These are phyloP conservation scores for Platynereis dumerilii DNA, from an alignment of 2,888 invertebrate species.

Conservation along the genomic window DNA sequence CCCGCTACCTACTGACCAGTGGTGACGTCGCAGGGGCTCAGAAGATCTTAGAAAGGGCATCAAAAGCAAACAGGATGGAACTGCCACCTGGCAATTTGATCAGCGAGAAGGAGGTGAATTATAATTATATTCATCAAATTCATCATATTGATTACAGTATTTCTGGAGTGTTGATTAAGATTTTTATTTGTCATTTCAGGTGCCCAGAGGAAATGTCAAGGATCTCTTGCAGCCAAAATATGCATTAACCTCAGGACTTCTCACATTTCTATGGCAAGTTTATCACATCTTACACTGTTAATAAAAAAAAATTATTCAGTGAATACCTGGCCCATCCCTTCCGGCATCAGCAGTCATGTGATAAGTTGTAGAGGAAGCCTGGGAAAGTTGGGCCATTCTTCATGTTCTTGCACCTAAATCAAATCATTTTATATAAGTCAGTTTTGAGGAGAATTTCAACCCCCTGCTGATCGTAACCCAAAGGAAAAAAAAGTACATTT, in stretches of 20 bases:
- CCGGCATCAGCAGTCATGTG: no score
- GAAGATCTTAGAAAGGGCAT: not conserved
- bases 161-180: not conserved
- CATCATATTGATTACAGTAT: not conserved
- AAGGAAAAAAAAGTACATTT: no score
- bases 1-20: slow-evolving; percentile 2
- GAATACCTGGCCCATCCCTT: no score
- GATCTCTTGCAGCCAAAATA: slow-evolving; percentile 10
- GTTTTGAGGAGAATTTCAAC: no score
- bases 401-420: no score
- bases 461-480: no score
- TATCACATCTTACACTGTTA: no score
- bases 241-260: slow-evolving; percentile 8
- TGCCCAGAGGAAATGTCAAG: slow-evolving; percentile 10
- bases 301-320: no score
- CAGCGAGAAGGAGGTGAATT: not conserved
- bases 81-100: slow-evolving; percentile 18
- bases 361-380: no score
- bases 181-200: not conserved
- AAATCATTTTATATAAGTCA: no score
- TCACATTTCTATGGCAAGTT: slow-evolving; percentile 12
- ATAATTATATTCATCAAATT: no score
- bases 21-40: slow-evolving; percentile 1
- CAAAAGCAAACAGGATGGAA: not conserved
- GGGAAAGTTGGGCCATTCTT: no score